Evolutionary conservation across 2,888 invertebrate genomes (phyloP), one percentile per base, ranked within the genome.

Genomic region (Caenorhabditis becei): DNA sequence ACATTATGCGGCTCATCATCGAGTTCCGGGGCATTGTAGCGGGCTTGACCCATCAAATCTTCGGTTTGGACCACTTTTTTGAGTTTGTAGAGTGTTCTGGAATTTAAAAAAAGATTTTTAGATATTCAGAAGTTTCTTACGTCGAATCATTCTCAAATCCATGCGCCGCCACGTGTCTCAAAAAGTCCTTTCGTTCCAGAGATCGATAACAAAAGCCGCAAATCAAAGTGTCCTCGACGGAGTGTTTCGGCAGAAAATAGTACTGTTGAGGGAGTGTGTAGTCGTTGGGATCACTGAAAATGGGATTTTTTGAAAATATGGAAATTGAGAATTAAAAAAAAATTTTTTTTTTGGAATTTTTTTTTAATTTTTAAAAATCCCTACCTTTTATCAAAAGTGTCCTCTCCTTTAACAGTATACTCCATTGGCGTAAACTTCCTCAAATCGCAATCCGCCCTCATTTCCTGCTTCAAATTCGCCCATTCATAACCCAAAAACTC

Each of bases 161-260:
- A 24, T 79, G 79, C 24, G 63, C 0, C 7, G 28, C 35, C 8
- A 72, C 67, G 51, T 79, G 79, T 5, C 5, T 51, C 4, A 47
- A 11, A 20, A 79, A 79, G 1, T 69, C 72, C 5, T 1, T 8
- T 1, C 20, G 35, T 8, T 28, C 18, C 4, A 79, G 28, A 16
- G 67, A 69, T n/a, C 62, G 72, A 37, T 51, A 79, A 20, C 72
- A 79, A 32, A 79, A 79, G 5, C 79, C 79, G 49, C 79, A 79
- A 23, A 79, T 72, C 14, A 62, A 23, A n/a, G 65, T 71, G 26
- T 41, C 2, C 0, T 23, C 7, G 0, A 26, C 1, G 10, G 26
- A 49, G 5, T 69, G 56, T 20, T 51, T 61, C 2, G 72, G 67
- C 8, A 79, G 37, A 32, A 79, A 69, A 32, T 32, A 63, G 26